Evolutionary conservation across 2,888 invertebrate genomes (phyloP), one percentile per base, ranked within the genome.

Genomic region (Cryptosula pallasiana): DNA sequence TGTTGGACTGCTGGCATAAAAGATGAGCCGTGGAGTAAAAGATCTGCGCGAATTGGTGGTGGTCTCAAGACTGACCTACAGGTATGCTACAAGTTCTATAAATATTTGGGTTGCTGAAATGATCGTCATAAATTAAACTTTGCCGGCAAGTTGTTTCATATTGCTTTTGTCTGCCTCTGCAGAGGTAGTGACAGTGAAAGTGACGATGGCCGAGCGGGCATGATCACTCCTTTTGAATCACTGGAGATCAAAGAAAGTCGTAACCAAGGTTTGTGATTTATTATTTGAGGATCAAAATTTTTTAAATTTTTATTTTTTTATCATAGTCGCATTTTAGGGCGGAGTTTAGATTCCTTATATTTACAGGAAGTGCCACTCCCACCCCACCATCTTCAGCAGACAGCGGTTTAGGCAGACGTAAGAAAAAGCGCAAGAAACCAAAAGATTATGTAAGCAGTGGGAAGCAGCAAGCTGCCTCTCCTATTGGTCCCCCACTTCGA

Each of bases 41-140:
- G 84, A 84, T 75, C 76, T 84, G 36, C 77, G 83, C 27, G 83
- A 84, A 63, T 72, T 84, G 71, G 82, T 84, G 70, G 82, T 82
- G 78, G 83, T 84, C 27, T 84, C 84, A 32, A 75, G 84, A 54
- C 75, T 84, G 35, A 81, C 82, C 20, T 78, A 79, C 34, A 27
- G 63, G 63, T 63, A 63, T 5, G 57, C 9, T 45, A 20, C 9
- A 13, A 20, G 45, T n/a, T n/a, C n/a, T n/a, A n/a, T n/a, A n/a
- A n/a, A n/a, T n/a, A n/a, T n/a, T n/a, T n/a, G n/a, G n/a, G n/a
- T n/a, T n/a, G n/a, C n/a, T n/a, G n/a, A n/a, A n/a, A n/a, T n/a
- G n/a, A n/a, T n/a, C n/a, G n/a, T n/a, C n/a, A n/a, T n/a, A n/a
- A n/a, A n/a, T 20, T 45, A 45, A 20, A 45, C 20, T 45, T 45